A percentile compares a stretch with the other conserved stretches of the same genome.
phyloP scores from a whole-genome alignment of 2,888 invertebrate species.

The Sturmia bella region DNA sequence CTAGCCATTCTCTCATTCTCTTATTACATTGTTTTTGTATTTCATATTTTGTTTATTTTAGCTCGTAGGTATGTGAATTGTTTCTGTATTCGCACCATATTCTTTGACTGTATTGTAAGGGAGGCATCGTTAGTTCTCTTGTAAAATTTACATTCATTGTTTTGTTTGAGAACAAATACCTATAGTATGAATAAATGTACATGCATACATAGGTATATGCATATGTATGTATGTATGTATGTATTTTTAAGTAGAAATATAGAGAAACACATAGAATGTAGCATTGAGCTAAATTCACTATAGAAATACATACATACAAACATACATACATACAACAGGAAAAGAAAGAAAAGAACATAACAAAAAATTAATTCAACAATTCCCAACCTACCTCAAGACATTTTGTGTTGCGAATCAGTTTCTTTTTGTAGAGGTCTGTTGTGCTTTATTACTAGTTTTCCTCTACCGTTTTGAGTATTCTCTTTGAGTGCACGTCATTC shows the following conservation, averaged over 20 bases:
- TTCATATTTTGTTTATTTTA: conserved; percentile 31
- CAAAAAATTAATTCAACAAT: conserved; percentile 62
- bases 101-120: conserved; percentile 26
- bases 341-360: conserved; percentile 18
- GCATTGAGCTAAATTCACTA: conserved; percentile 58
- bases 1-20: conserved; percentile 44
- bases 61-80: conserved; percentile 1
- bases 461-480: conserved; percentile 36
- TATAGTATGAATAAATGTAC: background rate
- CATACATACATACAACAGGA: no score
- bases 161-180: background rate
- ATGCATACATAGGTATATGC: conserved; percentile 1
- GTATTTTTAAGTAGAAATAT: background rate
- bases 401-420: conserved; percentile 75
- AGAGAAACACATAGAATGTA: conserved; percentile 13
- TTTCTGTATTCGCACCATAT: conserved; percentile 15
- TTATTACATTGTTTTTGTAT: conserved; percentile 41
- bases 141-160: conserved; percentile 62
- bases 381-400: conserved; percentile 81
- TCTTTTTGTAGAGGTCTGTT: conserved; percentile 19
- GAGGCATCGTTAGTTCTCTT: conserved; percentile 55
- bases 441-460: conserved; percentile 60
- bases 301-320: no score
- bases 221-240: background rate
- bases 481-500: conserved; percentile 39